phyloP scores from a whole-genome alignment of 2,113 vertebrate species.

The Psittacus erithacus region DNA sequence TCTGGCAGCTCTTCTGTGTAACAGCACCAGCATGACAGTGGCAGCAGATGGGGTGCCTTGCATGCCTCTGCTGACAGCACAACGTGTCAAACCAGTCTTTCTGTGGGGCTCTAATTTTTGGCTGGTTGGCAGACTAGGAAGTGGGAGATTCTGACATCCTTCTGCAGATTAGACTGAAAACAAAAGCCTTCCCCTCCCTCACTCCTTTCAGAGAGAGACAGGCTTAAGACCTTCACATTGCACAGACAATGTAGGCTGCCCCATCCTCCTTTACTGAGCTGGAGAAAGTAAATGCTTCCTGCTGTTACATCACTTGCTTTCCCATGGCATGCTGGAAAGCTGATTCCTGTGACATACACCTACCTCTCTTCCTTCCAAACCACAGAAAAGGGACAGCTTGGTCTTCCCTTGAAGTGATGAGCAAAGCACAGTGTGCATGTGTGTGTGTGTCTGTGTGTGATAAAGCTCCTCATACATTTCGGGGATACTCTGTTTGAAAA shows the following conservation, averaged over 20 bases:
- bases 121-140: background rate
- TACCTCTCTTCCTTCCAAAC: background rate
- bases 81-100: background rate
- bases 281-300: background rate
- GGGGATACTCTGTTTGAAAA: background rate
- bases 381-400: background rate
- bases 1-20: background rate
- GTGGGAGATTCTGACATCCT: background rate
- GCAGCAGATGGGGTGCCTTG: conserved; percentile 8
- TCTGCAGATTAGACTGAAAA: background rate
- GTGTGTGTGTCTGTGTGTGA: too few species aligned
- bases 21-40: background rate
- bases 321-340: too few species aligned
- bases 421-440: background rate
- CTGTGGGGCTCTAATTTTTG: background rate
- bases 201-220: background rate
- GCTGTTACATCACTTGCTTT: background rate
- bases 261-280: background rate
- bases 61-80: background rate
- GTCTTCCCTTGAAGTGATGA: background rate
- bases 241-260: background rate
- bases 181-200: background rate
- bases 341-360: background rate
- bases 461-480: background rate
- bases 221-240: background rate